These are phyloP conservation scores for Rhodinocichla rosea DNA, from an alignment of 2,113 vertebrate genomes.

Conservation along the genomic window DNA sequence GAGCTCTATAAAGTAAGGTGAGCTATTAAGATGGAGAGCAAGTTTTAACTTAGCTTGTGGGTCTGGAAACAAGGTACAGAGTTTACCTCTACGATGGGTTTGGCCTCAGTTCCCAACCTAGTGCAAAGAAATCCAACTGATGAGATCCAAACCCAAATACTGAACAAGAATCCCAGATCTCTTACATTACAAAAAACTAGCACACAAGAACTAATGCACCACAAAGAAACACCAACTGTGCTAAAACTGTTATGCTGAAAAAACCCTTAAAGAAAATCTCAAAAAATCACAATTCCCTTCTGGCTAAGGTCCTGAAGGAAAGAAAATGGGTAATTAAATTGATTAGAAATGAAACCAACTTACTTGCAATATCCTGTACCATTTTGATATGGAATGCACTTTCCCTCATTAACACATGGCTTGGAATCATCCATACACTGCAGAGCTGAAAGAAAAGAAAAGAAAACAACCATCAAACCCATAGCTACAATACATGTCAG, in stretches of 20 bases:
- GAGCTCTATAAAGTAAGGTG: background rate
- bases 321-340: background rate
- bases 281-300: background rate
- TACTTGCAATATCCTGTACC: constrained; percentile 94
- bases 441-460: constrained; percentile 79
- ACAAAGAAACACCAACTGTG: background rate
- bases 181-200: background rate
- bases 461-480: constrained; percentile 23
- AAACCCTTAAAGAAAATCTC: background rate
- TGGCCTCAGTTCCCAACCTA: background rate
- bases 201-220: background rate
- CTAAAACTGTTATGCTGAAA: background rate
- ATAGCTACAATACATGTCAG: background rate
- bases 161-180: background rate
- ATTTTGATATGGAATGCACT: constrained; percentile 83
- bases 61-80: background rate
- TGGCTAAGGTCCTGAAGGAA: background rate
- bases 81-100: background rate
- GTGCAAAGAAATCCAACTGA: background rate
- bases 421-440: constrained; percentile 85
- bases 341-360: constrained; percentile 50
- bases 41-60: background rate
- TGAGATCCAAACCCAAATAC: background rate
- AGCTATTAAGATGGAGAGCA: background rate
- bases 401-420: constrained; percentile 89